Evolutionary conservation across 2,888 invertebrate genomes (phyloP).

Genomic region (Andrena bucephala): DNA sequence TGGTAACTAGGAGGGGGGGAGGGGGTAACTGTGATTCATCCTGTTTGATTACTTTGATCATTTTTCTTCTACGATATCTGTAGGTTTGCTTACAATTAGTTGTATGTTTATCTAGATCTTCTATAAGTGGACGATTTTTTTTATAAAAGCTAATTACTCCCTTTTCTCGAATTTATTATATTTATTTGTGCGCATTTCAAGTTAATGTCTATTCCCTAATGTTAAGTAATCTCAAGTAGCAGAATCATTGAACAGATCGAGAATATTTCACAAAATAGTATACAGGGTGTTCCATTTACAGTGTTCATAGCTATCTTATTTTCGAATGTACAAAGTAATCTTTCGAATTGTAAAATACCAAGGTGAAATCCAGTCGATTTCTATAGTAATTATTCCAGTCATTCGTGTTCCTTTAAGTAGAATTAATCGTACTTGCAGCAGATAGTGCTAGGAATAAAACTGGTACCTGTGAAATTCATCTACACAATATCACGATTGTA

Average conservation of each 20-base stretch:
- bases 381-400: conserved; percentile 17
- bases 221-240: conserved; percentile 19
- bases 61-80: conserved; percentile 12
- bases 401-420: conserved; percentile 17
- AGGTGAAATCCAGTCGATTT: conserved; percentile 13
- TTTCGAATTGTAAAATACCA: conserved; percentile 34
- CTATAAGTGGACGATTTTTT: background rate
- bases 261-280: conserved; percentile 40
- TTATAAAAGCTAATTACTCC: conserved; percentile 23
- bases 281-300: conserved; percentile 63
- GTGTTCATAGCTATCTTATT: conserved; percentile 63
- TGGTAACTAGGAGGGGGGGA: background rate
- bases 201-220: conserved; percentile 31
- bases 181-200: conserved; percentile 14
- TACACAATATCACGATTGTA: conserved; percentile 27
- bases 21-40: conserved; percentile 45
- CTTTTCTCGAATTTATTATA: conserved; percentile 43
- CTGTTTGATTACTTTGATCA: conserved; percentile 26
- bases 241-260: conserved; percentile 22
- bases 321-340: conserved; percentile 44
- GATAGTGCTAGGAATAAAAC: conserved; percentile 11
- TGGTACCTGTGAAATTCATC: conserved; percentile 48
- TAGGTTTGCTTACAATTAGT: conserved; percentile 10
- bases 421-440: conserved; percentile 3
- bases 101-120: too few relatives aligned